Evolutionary conservation across 2,113 vertebrate genomes (phyloP), one percentile per base, ranked within the genome.

Genomic region (human (Homo sapiens)): DNA sequence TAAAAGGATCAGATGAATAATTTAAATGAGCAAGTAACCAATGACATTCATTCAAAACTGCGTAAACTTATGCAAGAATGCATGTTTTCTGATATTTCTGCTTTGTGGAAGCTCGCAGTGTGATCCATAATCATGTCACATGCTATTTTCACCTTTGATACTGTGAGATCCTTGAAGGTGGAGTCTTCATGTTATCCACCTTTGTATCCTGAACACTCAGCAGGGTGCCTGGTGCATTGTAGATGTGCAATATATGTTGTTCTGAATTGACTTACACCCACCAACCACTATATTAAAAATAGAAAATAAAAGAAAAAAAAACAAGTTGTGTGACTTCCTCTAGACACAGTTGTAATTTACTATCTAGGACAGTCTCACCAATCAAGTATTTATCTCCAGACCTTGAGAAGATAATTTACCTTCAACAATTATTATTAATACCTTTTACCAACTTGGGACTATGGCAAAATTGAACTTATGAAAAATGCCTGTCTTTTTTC

Each of bases 371-470:
- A 97, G 89, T 89, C 96, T 94, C 93, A 97, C 96, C 97, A 95
- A 94, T 95, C 94, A 95, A 94, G 90, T 88, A 78, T 96, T 94
- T 91, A 94, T 98, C 95, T 96, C 84, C 11, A 88, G 97, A 94
- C 92, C 97, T 97, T 97, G 97, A 98, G 75, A 96, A 88, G 61
- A 87, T 97, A 94, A 96, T 97, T 96, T 97, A 86, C 94, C 78
- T 92, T 94, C 90, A 52, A 94, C 96, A 97, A 96, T 98, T 95
- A 96, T 97, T 97, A 97, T 97, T 95, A 97, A 98, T 98, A 96
- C 80, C 43, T 97, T 95, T 97, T 97, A 89, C 95, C 81, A 97
- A 96, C 89, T 73, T 89, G 81, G 78, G 79, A 94, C 82, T 91
- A 66, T 38, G 84, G 55, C 73, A 96, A 95, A 96, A 96, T 87